Percentiles rank a stretch among this genome's conserved stretches.
These are phyloP conservation scores for Micrastur ruficollis DNA, from an alignment of 2,797 vertebrate species.

Conservation along the genomic window DNA sequence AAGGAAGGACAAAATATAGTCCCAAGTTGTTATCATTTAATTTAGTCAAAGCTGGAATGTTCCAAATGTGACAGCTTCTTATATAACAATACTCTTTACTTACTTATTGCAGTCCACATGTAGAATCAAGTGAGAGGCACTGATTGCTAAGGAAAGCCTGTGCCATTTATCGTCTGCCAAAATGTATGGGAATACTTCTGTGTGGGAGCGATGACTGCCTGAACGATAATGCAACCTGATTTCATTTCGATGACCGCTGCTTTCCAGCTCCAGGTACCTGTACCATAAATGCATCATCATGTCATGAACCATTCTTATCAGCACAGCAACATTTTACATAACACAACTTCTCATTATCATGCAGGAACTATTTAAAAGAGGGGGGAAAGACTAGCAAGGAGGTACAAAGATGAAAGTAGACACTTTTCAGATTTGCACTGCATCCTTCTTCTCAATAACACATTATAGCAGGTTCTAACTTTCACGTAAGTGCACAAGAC, in stretches of 20 bases:
- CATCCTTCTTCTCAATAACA: background rate
- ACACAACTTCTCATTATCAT: background rate
- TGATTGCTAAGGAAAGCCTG: slow-evolving; percentile 91
- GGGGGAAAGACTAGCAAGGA: background rate
- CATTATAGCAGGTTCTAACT: background rate
- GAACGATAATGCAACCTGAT: slow-evolving; percentile 92
- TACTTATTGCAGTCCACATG: slow-evolving; percentile 97
- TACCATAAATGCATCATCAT: slow-evolving; percentile 3
- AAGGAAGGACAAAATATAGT: background rate
- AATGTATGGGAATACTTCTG: slow-evolving; percentile 94
- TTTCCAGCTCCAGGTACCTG: slow-evolving; percentile 96
- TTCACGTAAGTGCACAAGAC: background rate
- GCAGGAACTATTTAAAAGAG: background rate
- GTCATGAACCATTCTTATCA: background rate
- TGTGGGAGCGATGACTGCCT: slow-evolving; percentile 86
- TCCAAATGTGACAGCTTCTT: background rate
- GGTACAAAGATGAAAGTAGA: background rate
- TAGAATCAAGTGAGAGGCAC: slow-evolving; percentile 92
- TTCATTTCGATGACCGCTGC: slow-evolving; percentile 95
- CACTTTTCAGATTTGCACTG: background rate
- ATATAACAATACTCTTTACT: slow-evolving; percentile 28
- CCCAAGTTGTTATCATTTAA: background rate
- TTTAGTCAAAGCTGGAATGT: background rate
- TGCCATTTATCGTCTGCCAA: slow-evolving; percentile 97
- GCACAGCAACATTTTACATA: background rate